A percentile compares a stretch with the other conserved stretches of the same genome.
phyloP scores from a whole-genome alignment of 2,888 invertebrate species.

The Bombyx huttoni region DNA sequence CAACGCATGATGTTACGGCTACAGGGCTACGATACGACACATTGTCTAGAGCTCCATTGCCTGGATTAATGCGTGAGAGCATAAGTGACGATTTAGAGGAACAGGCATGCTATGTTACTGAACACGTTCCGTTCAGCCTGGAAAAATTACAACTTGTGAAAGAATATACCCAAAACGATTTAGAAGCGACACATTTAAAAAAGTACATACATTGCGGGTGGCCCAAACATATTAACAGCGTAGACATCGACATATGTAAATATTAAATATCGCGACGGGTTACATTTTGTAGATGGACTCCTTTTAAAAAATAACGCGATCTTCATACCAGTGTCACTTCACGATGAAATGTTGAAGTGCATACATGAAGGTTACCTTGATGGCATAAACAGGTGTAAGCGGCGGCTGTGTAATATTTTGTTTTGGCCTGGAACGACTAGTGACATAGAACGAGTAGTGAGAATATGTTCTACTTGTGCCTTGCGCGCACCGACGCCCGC shows the following conservation, averaged over 20 bases:
- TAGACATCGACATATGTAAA: neutral
- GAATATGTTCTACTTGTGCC: no score
- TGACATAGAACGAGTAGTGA: neutral
- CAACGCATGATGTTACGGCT: neutral
- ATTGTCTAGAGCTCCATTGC: slow-evolving; percentile 10
- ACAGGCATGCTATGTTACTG: slow-evolving; percentile 6
- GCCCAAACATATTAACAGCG: slow-evolving; percentile 6
- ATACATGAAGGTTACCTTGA: neutral
- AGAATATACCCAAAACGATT: neutral
- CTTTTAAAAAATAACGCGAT: slow-evolving; percentile 9
- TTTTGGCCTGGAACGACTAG: neutral
- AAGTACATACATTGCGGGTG: slow-evolving; percentile 7
- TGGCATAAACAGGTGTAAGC: neutral
- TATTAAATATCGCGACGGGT: slow-evolving; percentile 5
- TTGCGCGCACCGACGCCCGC: no score
- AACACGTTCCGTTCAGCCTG: slow-evolving; percentile 2
- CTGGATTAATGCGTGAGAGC: slow-evolving; percentile 3
- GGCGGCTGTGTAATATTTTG: neutral
- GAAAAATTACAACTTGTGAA: no score
- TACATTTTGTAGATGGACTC: slow-evolving; percentile 7
- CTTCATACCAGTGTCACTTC: slow-evolving; percentile 6
- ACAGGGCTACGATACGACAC: slow-evolving; percentile 4
- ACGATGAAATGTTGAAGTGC: neutral
- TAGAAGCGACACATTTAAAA: slow-evolving; percentile 3
- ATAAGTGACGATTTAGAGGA: slow-evolving; percentile 2